A percentile compares a stretch with the other conserved stretches of the same genome.
Evolutionary conservation across 2,888 invertebrate species (phyloP).

Genomic region (Drepana falcataria): DNA sequence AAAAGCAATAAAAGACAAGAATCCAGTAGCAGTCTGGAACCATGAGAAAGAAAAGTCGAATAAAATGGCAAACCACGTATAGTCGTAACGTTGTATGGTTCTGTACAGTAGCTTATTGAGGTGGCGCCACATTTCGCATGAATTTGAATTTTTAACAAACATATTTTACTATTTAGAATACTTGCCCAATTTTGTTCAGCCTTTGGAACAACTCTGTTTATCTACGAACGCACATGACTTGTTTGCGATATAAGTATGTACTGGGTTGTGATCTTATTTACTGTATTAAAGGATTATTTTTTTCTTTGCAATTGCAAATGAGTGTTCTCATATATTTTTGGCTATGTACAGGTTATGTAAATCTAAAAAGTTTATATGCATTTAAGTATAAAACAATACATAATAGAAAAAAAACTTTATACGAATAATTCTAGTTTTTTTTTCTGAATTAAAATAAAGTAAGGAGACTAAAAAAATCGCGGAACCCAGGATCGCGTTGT

Average conservation of each 20-base stretch:
- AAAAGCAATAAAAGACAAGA: slow-evolving; percentile 59
- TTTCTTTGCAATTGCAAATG: slow-evolving; percentile 8
- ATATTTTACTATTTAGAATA: background rate
- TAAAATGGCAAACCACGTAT: slow-evolving; percentile 45
- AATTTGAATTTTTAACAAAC: background rate
- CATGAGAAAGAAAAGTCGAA: slow-evolving; percentile 71
- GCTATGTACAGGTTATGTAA: too few relatives aligned
- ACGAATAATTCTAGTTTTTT: too few relatives aligned
- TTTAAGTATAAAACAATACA: too few relatives aligned
- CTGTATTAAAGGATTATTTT: too few relatives aligned
- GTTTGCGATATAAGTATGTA: background rate
- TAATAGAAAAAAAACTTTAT: too few relatives aligned
- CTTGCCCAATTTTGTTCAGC: background rate
- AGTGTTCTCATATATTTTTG: too few relatives aligned
- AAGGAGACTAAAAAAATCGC: slow-evolving; percentile 16
- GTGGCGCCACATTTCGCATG: background rate
- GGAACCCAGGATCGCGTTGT: slow-evolving; percentile 49
- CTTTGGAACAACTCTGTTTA: background rate
- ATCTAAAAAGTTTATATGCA: too few relatives aligned
- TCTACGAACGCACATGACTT: background rate
- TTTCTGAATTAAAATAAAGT: too few relatives aligned
- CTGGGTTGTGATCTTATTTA: background rate
- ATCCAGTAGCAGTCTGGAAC: slow-evolving; percentile 69
- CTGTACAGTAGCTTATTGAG: slow-evolving; percentile 19
- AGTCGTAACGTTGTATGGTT: slow-evolving; percentile 37